phyloP scores from a whole-genome alignment of 1,140 invertebrate species.

The Lasaia peninsularis region DNA sequence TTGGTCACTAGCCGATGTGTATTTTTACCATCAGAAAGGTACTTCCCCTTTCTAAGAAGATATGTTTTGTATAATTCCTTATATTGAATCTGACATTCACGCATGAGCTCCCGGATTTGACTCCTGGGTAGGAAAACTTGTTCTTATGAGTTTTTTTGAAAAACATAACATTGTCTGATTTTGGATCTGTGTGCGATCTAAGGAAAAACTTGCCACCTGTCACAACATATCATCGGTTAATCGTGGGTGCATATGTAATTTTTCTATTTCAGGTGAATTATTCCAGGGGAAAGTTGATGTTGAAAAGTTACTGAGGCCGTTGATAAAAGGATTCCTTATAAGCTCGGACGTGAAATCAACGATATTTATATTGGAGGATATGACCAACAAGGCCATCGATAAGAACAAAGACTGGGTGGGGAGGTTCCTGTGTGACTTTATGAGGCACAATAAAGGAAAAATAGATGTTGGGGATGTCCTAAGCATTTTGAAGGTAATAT shows the following conservation, averaged over 20 bases:
- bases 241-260: background rate
- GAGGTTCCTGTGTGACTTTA: constrained; percentile 50
- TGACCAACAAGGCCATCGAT: constrained; percentile 40
- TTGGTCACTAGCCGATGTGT: too few relatives aligned
- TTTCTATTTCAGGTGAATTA: constrained; percentile 47
- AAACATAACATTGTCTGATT: too few relatives aligned
- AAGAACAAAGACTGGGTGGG: constrained; percentile 62
- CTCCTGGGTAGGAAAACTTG: too few relatives aligned
- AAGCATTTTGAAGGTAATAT: constrained; percentile 40
- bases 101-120: too few relatives aligned
- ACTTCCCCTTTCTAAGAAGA: too few relatives aligned
- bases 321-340: constrained; percentile 50
- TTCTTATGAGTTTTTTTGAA: too few relatives aligned
- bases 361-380: constrained; percentile 52
- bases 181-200: too few relatives aligned
- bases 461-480: constrained; percentile 46
- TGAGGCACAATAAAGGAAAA: constrained; percentile 43
- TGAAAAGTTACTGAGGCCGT: constrained; percentile 44
- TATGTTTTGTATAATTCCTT: too few relatives aligned
- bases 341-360: constrained; percentile 47
- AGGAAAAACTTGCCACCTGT: too few relatives aligned
- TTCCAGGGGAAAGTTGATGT: constrained; percentile 59
- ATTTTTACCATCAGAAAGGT: too few relatives aligned
- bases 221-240: too few relatives aligned
- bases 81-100: too few relatives aligned